These are phyloP conservation scores for Brachypodius melanocephalos DNA, from an alignment of 2,113 vertebrate genomes.

Conservation along the genomic window DNA sequence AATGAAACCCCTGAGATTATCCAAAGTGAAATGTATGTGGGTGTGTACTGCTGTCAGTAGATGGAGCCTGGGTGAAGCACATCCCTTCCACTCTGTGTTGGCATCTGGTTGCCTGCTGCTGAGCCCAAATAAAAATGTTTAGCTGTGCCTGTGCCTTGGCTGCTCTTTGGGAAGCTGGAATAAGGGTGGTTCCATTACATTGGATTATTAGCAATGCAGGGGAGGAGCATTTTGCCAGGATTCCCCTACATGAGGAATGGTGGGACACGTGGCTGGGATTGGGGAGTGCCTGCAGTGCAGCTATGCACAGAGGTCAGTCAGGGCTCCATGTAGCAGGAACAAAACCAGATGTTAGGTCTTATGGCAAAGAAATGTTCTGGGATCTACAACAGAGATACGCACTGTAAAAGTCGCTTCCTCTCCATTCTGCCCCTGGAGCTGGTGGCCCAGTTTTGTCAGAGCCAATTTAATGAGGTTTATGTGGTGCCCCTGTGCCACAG, in stretches of 20 bases:
- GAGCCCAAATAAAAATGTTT: conserved; percentile 25
- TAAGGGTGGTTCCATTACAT: background rate
- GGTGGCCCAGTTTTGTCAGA: background rate
- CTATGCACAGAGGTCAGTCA: background rate
- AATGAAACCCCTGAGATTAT: background rate
- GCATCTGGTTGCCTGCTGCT: background rate
- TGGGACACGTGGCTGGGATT: background rate
- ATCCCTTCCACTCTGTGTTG: background rate
- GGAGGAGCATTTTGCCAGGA: background rate
- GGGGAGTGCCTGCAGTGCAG: background rate
- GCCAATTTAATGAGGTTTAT: background rate
- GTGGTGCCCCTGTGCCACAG: background rate
- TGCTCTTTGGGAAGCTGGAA: background rate
- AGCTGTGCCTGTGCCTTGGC: background rate
- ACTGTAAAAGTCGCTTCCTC: background rate
- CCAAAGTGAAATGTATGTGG: background rate
- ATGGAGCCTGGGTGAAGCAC: conserved; percentile 2
- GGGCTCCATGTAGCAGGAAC: background rate
- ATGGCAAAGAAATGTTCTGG: background rate
- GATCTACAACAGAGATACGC: background rate
- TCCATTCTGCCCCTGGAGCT: background rate
- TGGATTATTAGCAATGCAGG: background rate
- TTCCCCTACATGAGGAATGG: background rate
- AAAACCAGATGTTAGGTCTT: background rate
- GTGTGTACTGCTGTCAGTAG: background rate